Evolutionary conservation across 2,113 vertebrate species (phyloP), one percentile per base, ranked within the genome.

Genomic region (Brachionichthys hirsutus): DNA sequence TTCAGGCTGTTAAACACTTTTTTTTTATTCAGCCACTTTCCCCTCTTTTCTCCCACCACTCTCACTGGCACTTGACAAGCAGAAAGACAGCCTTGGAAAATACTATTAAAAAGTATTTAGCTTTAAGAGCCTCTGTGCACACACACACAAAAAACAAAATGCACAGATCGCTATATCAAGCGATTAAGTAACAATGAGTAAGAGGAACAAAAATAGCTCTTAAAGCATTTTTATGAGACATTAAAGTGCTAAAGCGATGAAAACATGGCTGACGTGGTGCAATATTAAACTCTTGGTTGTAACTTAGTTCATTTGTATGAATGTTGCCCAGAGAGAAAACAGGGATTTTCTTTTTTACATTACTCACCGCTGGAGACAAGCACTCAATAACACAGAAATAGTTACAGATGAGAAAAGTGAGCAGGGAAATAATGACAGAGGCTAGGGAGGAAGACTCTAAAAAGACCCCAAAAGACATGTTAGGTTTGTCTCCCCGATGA

Each of bases 71-170:
- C 85, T 83, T 76, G 77, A 87, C 79, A 68, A 84, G 81, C 75
- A 80, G 64, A 85, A 73, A 85, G 81, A 90, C 80, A 87, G 81
- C 62, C 71, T 73, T 9, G 88, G 90, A 91, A 90, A 92, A 90
- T 89, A n/a, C 89, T 89, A 88, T 89, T 90, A 90, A 90, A 89
- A 72, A 82, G 56, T 48, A 65, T 83, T 80, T 72, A 55, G 71
- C 77, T 87, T 83, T 85, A 88, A 79, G 75, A 83, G 77, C 46
- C 77, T 71, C 51, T 59, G 56, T 65, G 66, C 67, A 75, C 56
- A 80, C 67, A n/a, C n/a, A n/a, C n/a, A n/a, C n/a, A n/a, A n/a
- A n/a, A n/a, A n/a, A n/a, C n/a, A 75, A 75, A 73, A 77, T 69
- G 62, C 16, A 67, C 53, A 70, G 61, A 87, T 87, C 41, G 6